Evolutionary conservation across 2,888 invertebrate species (phyloP).

Genomic region (Pseudolycoriella hygida): DNA sequence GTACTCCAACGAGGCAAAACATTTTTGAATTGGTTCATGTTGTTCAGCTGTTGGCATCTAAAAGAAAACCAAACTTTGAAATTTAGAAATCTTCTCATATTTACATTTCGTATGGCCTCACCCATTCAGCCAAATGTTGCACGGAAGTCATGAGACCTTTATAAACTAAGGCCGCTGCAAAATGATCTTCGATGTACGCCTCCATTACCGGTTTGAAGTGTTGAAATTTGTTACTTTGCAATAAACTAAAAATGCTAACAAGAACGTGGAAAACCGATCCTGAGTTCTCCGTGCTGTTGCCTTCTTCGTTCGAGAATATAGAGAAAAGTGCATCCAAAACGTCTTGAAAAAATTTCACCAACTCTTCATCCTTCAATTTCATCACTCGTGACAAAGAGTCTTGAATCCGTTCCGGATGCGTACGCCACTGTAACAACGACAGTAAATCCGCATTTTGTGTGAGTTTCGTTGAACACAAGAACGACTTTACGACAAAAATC

Average conservation of each 20-base stretch:
- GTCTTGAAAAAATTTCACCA: slow-evolving; percentile 88
- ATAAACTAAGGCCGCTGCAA: slow-evolving; percentile 86
- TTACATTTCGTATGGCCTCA: too few relatives aligned
- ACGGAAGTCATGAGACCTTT: slow-evolving; percentile 80
- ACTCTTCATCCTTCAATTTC: slow-evolving; percentile 70
- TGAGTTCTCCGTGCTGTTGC: slow-evolving; percentile 74
- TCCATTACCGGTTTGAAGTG: slow-evolving; percentile 90
- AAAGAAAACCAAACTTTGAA: too few relatives aligned
- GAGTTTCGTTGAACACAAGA: slow-evolving; percentile 88
- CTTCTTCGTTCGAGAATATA: slow-evolving; percentile 84
- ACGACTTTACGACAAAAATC: slow-evolving; percentile 59
- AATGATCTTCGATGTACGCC: slow-evolving; percentile 84
- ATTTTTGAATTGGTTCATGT: slow-evolving; percentile 78
- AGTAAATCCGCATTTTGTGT: slow-evolving; percentile 88
- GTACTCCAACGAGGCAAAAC: slow-evolving; percentile 77
- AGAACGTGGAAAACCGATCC: slow-evolving; percentile 83
- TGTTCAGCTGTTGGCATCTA: slow-evolving; percentile 62
- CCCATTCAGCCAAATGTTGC: slow-evolving; percentile 72
- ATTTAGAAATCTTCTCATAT: too few relatives aligned
- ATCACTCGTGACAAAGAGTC: slow-evolving; percentile 69
- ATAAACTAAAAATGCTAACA: slow-evolving; percentile 76
- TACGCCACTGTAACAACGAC: slow-evolving; percentile 80
- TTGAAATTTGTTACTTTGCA: slow-evolving; percentile 82
- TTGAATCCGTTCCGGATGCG: slow-evolving; percentile 70
- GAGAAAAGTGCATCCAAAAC: slow-evolving; percentile 86